Evolutionary conservation across 2,888 invertebrate genomes (phyloP).

Genomic region (Drosophila niveifrons): DNA sequence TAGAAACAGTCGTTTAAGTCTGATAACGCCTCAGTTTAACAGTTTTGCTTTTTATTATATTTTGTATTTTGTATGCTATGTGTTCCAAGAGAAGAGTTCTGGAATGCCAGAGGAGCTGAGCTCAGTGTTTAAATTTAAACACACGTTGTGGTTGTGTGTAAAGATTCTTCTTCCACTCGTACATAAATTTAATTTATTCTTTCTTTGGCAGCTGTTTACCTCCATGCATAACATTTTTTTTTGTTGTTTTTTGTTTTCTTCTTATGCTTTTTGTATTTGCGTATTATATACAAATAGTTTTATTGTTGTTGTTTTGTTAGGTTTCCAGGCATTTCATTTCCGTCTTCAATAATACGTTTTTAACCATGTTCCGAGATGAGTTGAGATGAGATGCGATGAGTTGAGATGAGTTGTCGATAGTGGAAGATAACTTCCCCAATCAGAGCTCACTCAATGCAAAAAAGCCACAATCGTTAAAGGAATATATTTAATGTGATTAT

Average conservation of each 20-base stretch:
- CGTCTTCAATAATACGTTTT: conserved; percentile 82
- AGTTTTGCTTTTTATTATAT: background rate
- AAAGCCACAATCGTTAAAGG: conserved; percentile 49
- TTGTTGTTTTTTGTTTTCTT: conserved; percentile 8
- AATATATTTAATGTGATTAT: conserved; percentile 74
- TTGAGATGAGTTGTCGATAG: conserved; percentile 70
- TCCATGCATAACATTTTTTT: conserved; percentile 63
- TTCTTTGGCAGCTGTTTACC: conserved; percentile 71
- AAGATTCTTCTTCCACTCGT: conserved; percentile 52
- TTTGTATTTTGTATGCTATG: too few species aligned
- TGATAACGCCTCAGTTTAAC: conserved; percentile 53
- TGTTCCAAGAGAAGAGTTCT: background rate
- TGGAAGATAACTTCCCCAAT: conserved; percentile 61
- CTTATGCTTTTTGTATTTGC: conserved; percentile 34
- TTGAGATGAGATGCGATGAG: background rate
- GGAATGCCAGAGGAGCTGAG: conserved; percentile 62
- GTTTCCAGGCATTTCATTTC: conserved; percentile 77
- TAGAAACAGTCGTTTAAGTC: conserved; percentile 22
- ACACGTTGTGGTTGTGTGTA: conserved; percentile 38
- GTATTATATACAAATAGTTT: conserved; percentile 60
- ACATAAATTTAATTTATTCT: conserved; percentile 77
- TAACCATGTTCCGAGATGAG: conserved; percentile 68
- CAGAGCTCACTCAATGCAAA: conserved; percentile 48
- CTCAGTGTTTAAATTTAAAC: conserved; percentile 79
- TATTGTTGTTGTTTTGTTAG: conserved; percentile 30